phyloP scores from a whole-genome alignment of 2,797 vertebrate genomes.

The Chromis chromis region DNA sequence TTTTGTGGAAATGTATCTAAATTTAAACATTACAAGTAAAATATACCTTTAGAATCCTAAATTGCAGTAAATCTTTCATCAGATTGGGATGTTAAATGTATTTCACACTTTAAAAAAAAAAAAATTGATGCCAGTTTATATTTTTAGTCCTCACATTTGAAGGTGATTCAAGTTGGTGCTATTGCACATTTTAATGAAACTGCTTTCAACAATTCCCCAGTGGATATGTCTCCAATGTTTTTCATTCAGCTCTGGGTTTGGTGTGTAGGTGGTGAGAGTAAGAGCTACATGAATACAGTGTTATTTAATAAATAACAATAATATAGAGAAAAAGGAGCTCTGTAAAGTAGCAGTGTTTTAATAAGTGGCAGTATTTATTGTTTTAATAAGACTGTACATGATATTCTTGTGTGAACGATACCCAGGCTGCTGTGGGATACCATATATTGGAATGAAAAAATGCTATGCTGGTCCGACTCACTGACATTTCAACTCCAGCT shows the following conservation, averaged over 20 bases:
- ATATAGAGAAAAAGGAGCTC: background rate
- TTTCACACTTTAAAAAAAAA: too few species aligned
- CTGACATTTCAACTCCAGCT: slow-evolving; percentile 30
- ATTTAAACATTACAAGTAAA: background rate
- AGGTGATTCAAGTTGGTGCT: background rate
- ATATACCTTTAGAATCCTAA: background rate
- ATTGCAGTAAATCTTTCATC: background rate
- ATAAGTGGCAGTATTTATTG: too few species aligned
- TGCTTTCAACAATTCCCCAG: slow-evolving; percentile 7
- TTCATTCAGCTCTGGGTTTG: slow-evolving; percentile 16
- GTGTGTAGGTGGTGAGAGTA: slow-evolving; percentile 15
- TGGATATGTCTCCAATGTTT: slow-evolving; percentile 7
- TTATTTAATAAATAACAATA: slow-evolving; percentile 18
- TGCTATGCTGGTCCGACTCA: slow-evolving; percentile 20
- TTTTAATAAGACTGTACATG: too few species aligned
- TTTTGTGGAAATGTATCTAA: background rate
- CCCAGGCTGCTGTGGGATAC: slow-evolving; percentile 1
- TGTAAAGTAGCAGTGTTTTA: background rate
- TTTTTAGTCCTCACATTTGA: background rate
- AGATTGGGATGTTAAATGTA: background rate
- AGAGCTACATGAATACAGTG: background rate
- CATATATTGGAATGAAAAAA: slow-evolving; percentile 26
- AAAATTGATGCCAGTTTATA: background rate
- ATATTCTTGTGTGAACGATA: background rate
- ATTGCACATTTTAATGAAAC: slow-evolving; percentile 5